phyloP scores from a whole-genome alignment of 2,113 vertebrate species.

The Microcebus ravelobensis region DNA sequence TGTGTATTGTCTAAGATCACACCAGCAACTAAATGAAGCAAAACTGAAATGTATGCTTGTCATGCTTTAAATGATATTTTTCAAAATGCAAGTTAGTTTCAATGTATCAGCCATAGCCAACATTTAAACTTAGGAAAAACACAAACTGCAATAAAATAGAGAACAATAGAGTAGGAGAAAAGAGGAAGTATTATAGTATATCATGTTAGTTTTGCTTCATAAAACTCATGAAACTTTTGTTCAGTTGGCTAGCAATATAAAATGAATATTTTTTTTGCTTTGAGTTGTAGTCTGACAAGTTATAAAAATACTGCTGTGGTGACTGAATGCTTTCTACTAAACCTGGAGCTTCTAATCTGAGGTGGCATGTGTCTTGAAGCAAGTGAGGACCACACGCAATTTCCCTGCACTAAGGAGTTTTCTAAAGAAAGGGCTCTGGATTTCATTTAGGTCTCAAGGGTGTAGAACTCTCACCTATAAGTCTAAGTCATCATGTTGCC shows the following conservation, averaged over 20 bases:
- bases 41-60: not conserved
- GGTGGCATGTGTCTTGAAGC: not conserved
- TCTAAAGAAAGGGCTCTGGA: not conserved
- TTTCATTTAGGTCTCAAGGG: not conserved
- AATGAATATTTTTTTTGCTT: not conserved
- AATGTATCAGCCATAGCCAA: not conserved
- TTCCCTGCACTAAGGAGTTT: not conserved
- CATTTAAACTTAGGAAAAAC: conserved; percentile 19
- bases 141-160: not conserved
- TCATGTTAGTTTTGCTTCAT: not conserved
- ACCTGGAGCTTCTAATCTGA: not conserved
- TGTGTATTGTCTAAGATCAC: not conserved
- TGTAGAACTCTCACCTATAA: not conserved
- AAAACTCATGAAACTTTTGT: not conserved
- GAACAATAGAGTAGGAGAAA: not conserved
- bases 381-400: not conserved
- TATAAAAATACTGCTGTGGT: not conserved
- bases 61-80: not conserved
- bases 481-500: not conserved
- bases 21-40: not conserved
- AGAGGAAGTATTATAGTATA: not conserved
- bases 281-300: not conserved
- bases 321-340: not conserved
- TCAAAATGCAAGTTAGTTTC: not conserved
- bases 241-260: not conserved